Percentiles rank a stretch among this genome's conserved stretches.
These are phyloP conservation scores for Apis mellifera DNA, from an alignment of 1,140 invertebrate genomes.

Conservation along the genomic window DNA sequence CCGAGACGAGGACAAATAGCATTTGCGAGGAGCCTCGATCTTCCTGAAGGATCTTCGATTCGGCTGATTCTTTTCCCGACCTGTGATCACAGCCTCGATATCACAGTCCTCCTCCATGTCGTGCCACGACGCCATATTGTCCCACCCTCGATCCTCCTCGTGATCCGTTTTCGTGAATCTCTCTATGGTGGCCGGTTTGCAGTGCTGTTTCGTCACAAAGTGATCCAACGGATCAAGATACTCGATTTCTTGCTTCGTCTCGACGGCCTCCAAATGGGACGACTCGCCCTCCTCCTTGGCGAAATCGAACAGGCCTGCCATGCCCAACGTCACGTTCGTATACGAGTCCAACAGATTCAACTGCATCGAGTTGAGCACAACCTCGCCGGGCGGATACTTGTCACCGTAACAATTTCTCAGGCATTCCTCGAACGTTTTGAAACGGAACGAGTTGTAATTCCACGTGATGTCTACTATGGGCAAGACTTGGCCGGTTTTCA, in stretches of 20 bases:
- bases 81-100: slow-evolving; percentile 28
- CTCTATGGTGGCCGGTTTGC: slow-evolving; percentile 18
- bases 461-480: slow-evolving; percentile 52
- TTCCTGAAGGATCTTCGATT: slow-evolving; percentile 31
- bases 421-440: slow-evolving; percentile 39
- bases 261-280: background rate
- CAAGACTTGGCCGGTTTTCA: slow-evolving; percentile 35
- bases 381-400: slow-evolving; percentile 50
- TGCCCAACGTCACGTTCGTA: background rate
- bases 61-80: slow-evolving; percentile 37
- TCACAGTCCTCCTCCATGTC: background rate
- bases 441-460: slow-evolving; percentile 43
- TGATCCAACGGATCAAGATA: slow-evolving; percentile 60
- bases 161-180: slow-evolving; percentile 51
- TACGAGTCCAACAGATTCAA: slow-evolving; percentile 47
- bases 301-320: slow-evolving; percentile 42
- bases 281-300: slow-evolving; percentile 6
- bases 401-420: slow-evolving; percentile 36
- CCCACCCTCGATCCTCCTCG: slow-evolving; percentile 1
- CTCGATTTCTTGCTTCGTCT: slow-evolving; percentile 51
- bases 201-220: slow-evolving; percentile 40
- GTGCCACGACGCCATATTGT: background rate
- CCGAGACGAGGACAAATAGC: slow-evolving; percentile 18
- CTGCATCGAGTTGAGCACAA: slow-evolving; percentile 56
- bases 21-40: slow-evolving; percentile 22